Percentiles rank a stretch among this genome's conserved stretches.
Conservation (phyloP, 2,797 vertebrate species). For the Nannoperca obscura region DNA sequence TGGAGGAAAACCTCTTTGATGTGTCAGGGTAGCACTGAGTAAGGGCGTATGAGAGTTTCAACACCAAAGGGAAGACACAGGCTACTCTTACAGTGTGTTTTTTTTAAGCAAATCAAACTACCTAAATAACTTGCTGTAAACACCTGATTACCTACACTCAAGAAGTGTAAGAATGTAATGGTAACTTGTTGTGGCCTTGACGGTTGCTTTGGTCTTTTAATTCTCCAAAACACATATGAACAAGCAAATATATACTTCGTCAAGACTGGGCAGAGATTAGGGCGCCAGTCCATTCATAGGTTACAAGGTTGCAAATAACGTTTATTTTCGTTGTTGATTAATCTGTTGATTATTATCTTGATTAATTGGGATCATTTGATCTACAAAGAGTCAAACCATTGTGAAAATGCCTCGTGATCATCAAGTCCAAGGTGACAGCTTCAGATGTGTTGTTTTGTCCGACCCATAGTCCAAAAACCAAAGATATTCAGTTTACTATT, state of each 20-base stretch:
- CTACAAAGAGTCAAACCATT: background rate
- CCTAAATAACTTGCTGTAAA: slow-evolving; percentile 11
- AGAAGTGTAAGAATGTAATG: background rate
- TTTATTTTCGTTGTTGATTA: background rate
- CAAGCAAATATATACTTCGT: background rate
- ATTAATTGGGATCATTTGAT: background rate
- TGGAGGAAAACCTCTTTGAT: slow-evolving; percentile 30
- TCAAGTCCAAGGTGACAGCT: background rate
- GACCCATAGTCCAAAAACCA: background rate
- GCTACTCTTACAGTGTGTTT: background rate
- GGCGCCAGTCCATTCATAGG: background rate
- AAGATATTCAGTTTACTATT: background rate
- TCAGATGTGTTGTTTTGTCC: slow-evolving; percentile 7
- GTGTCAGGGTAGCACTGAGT: slow-evolving; percentile 8
- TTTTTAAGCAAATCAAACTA: background rate
- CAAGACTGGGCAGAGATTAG: slow-evolving; percentile 7
- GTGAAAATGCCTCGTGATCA: background rate
- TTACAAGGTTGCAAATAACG: background rate
- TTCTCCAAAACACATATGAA: background rate
- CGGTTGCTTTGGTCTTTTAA: slow-evolving; percentile 1
- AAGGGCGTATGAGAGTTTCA: slow-evolving; percentile 31
- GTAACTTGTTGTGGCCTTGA: slow-evolving; percentile 6
- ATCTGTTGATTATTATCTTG: background rate
- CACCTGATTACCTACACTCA: background rate
- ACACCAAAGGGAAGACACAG: slow-evolving; percentile 2